Percentiles rank a stretch among this genome's conserved stretches.
Evolutionary conservation across 2,797 vertebrate species (phyloP).

Genomic region (Chelmon rostratus): DNA sequence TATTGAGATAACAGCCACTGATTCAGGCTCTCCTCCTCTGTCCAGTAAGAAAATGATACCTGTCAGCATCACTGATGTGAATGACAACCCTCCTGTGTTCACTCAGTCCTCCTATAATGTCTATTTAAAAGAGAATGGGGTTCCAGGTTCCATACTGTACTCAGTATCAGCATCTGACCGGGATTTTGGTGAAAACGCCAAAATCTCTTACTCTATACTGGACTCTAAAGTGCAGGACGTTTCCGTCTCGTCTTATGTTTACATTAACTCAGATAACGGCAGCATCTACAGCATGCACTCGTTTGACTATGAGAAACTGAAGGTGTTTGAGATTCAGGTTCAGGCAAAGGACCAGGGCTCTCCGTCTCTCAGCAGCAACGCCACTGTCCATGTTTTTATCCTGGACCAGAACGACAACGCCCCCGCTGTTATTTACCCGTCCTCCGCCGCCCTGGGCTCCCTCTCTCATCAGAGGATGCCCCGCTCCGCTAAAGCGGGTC

Average conservation of each 20-base stretch:
- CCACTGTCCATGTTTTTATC: slow-evolving; percentile 84
- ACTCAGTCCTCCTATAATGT: slow-evolving; percentile 86
- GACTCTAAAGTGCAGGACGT: slow-evolving; percentile 80
- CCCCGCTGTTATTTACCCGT: slow-evolving; percentile 83
- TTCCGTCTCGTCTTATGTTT: slow-evolving; percentile 86
- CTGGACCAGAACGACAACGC: slow-evolving; percentile 85
- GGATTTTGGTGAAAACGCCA: slow-evolving; percentile 77
- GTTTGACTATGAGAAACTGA: slow-evolving; percentile 85
- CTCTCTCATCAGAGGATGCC: slow-evolving; percentile 80
- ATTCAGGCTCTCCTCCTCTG: slow-evolving; percentile 86
- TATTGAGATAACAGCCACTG: slow-evolving; percentile 87
- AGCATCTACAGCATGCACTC: slow-evolving; percentile 85
- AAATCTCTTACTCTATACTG: slow-evolving; percentile 81
- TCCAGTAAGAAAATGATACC: slow-evolving; percentile 73
- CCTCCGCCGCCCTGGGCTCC: slow-evolving; percentile 73
- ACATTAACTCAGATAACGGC: slow-evolving; percentile 88
- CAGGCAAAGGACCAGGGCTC: slow-evolving; percentile 83
- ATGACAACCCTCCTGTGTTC: slow-evolving; percentile 86
- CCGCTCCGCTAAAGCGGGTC: slow-evolving; percentile 68
- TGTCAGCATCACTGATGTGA: slow-evolving; percentile 88
- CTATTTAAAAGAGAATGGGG: slow-evolving; percentile 88
- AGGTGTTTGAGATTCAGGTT: slow-evolving; percentile 80
- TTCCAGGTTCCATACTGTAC: slow-evolving; percentile 84
- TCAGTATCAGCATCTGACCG: slow-evolving; percentile 88
- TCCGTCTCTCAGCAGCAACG: slow-evolving; percentile 78